A percentile compares a stretch with the other conserved stretches of the same genome.
Conservation (phyloP, 1,140 invertebrate genomes). For the Drosophila sechellia region DNA sequence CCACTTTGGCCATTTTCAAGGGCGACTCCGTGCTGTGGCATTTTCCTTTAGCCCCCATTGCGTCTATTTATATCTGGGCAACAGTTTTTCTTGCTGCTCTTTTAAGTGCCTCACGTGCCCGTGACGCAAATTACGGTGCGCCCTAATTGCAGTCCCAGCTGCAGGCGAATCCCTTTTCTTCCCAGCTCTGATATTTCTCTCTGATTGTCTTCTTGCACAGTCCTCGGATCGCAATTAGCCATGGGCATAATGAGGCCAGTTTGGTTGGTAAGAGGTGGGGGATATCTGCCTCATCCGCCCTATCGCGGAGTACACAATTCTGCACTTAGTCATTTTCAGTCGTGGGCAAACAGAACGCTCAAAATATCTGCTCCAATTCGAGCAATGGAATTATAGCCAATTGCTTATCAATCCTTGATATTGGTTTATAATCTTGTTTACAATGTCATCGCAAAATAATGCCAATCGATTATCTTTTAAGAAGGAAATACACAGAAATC, state of each 20-base stretch:
- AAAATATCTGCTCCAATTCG: slow-evolving; percentile 22
- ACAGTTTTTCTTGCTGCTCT: slow-evolving; percentile 19
- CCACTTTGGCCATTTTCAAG: slow-evolving; percentile 65
- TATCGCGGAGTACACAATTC: slow-evolving; percentile 29
- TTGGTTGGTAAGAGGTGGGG: not conserved
- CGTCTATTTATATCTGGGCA: slow-evolving; percentile 43
- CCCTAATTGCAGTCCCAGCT: slow-evolving; percentile 53
- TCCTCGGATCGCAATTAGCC: slow-evolving; percentile 37
- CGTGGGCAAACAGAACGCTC: slow-evolving; percentile 2
- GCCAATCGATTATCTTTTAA: not conserved
- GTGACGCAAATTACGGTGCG: slow-evolving; percentile 50
- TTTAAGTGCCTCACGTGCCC: slow-evolving; percentile 47
- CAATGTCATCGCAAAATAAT: not conserved
- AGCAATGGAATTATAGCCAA: not conserved
- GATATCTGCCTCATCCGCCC: not conserved
- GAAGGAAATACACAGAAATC: too few relatives aligned
- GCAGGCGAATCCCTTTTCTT: slow-evolving; percentile 31
- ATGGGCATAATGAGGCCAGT: slow-evolving; percentile 32
- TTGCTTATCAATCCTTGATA: too few relatives aligned
- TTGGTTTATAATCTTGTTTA: not conserved
- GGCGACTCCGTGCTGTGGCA: slow-evolving; percentile 34
- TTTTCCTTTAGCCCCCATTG: slow-evolving; percentile 7
- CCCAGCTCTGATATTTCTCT: slow-evolving; percentile 24
- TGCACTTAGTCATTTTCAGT: slow-evolving; percentile 33
- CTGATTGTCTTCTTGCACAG: slow-evolving; percentile 26